phyloP scores from a whole-genome alignment of 1,140 invertebrate genomes.

The Drosophila nebulosa region DNA sequence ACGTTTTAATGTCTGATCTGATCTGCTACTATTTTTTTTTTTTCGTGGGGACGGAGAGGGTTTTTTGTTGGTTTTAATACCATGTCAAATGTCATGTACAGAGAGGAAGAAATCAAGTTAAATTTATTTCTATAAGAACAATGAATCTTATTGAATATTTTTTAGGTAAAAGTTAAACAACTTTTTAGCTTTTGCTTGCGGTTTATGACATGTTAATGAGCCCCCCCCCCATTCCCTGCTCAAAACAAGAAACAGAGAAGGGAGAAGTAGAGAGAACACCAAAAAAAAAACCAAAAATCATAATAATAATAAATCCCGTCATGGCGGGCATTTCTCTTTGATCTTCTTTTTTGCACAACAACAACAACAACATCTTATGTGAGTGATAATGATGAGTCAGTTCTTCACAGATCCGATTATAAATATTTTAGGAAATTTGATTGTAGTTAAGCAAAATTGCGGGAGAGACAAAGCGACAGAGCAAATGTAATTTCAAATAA shows the following conservation, averaged over 20 bases:
- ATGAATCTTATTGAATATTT: constrained; percentile 48
- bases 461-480: background rate
- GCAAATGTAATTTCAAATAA: background rate
- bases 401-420: background rate
- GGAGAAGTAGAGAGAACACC: background rate
- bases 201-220: constrained; percentile 79
- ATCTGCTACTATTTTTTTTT: constrained; percentile 19
- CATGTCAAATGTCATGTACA: constrained; percentile 69
- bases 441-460: background rate
- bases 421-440: constrained; percentile 27
- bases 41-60: background rate
- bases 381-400: constrained; percentile 27
- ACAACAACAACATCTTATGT: background rate
- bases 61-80: background rate
- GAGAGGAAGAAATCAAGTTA: background rate
- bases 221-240: no score
- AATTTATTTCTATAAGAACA: constrained; percentile 36
- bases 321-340: constrained; percentile 18
- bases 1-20: constrained; percentile 37
- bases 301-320: constrained; percentile 15
- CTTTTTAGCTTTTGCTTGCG: constrained; percentile 46
- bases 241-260: constrained; percentile 14
- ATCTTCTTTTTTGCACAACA: background rate
- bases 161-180: constrained; percentile 7
- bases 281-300: constrained; percentile 6